Evolutionary conservation across 2,888 invertebrate species (phyloP).

Genomic region (Stenichneumon culpator): DNA sequence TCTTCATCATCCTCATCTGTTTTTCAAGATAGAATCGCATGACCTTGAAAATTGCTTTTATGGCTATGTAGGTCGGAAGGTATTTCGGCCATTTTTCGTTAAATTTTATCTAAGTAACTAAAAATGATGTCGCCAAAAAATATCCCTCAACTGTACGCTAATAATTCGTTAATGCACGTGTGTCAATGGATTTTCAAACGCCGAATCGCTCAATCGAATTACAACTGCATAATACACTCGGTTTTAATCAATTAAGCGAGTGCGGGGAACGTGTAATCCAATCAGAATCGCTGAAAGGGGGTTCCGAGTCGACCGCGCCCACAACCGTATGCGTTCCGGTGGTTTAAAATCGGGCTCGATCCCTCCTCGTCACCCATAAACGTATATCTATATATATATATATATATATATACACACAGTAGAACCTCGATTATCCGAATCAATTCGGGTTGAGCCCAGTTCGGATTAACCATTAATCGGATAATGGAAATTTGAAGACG

Average conservation of each 20-base stretch:
- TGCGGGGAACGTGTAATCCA: constrained; percentile 74
- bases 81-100: background rate
- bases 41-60: no score
- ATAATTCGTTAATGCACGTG: constrained; percentile 29
- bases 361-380: constrained; percentile 32
- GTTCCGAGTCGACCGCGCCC: constrained; percentile 61
- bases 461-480: no score
- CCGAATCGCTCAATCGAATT: background rate
- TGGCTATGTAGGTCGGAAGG: no score
- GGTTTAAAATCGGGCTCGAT: constrained; percentile 62
- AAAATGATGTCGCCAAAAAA: background rate
- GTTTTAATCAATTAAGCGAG: constrained; percentile 81
- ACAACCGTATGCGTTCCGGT: constrained; percentile 64
- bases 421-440: no score
- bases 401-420: background rate
- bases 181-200: constrained; percentile 6
- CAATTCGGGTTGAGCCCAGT: no score
- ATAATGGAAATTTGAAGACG: no score
- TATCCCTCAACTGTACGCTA: background rate
- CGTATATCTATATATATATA: background rate
- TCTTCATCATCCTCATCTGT: no score
- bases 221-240: constrained; percentile 66
- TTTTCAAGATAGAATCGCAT: no score
- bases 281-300: constrained; percentile 71
- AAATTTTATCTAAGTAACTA: background rate